A percentile compares a stretch with the other conserved stretches of the same genome.
phyloP scores from a whole-genome alignment of 2,113 vertebrate genomes.

The Rhinolophus sinicus region DNA sequence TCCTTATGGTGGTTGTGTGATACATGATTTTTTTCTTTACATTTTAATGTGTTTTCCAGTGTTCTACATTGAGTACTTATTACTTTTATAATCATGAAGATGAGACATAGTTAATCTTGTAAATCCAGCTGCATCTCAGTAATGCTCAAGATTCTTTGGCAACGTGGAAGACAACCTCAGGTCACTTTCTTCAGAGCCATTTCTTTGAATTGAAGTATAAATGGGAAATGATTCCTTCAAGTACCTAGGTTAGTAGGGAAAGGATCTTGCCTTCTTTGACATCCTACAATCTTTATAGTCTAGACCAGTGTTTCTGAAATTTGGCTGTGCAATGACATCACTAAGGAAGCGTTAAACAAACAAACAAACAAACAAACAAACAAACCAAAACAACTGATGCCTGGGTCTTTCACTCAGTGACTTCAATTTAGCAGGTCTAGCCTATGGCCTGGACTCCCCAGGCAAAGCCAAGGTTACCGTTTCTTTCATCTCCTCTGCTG shows the following conservation, averaged over 20 bases:
- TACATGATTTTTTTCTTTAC: background rate
- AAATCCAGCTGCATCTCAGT: background rate
- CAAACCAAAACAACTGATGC: background rate
- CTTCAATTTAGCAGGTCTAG: background rate
- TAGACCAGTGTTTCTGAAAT: background rate
- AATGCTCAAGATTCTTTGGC: background rate
- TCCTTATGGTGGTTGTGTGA: background rate
- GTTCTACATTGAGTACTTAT: background rate
- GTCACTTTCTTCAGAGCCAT: background rate
- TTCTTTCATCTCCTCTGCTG: background rate
- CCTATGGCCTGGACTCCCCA: background rate
- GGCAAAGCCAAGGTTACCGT: background rate
- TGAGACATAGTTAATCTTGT: background rate
- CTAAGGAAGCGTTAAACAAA: background rate
- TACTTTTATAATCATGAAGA: background rate
- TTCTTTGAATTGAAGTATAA: background rate
- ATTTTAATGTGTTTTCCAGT: background rate
- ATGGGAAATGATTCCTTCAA: background rate
- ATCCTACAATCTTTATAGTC: background rate
- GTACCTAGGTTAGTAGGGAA: background rate
- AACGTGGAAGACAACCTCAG: background rate
- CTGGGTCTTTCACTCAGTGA: background rate
- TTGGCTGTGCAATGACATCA: background rate
- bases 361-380: background rate
- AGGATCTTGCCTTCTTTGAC: background rate